Percentiles rank a stretch among this genome's conserved stretches.
phyloP scores from a whole-genome alignment of 2,888 invertebrate genomes.

The Loripinus fragilis region DNA sequence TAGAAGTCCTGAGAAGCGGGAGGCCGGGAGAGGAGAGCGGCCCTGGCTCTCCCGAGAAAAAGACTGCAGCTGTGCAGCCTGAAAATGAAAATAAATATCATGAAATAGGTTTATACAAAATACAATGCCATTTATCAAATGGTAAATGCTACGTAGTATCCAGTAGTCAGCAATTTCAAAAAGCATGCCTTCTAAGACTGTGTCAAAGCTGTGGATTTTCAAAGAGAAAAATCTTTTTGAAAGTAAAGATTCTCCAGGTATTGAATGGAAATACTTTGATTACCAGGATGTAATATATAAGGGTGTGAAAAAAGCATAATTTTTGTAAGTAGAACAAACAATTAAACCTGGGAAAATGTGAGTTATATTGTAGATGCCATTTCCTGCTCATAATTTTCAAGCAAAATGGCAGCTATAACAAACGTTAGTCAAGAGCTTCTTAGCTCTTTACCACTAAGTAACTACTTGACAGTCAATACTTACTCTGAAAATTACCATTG shows the following conservation, averaged over 20 bases:
- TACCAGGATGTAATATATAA: conserved; percentile 18
- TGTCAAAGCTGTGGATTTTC: neutral
- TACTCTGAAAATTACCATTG: conserved; percentile 45
- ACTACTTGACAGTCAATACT: conserved; percentile 35
- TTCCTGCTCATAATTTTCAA: conserved; percentile 22
- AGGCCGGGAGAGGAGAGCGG: too few species aligned
- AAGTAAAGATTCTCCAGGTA: neutral
- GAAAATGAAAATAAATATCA: too few species aligned
- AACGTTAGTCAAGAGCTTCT: too few species aligned
- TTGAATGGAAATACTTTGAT: conserved; percentile 29
- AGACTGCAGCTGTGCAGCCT: too few species aligned
- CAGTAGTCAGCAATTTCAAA: too few species aligned
- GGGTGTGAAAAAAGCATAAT: conserved; percentile 11
- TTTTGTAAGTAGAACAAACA: conserved; percentile 22
- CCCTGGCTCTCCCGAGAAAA: too few species aligned
- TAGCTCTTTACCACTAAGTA: conserved; percentile 3
- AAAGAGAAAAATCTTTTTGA: conserved; percentile 11
- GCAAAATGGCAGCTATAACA: too few species aligned
- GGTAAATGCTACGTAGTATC: too few species aligned
- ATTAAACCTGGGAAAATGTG: conserved; percentile 16
- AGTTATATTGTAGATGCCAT: neutral
- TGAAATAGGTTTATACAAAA: too few species aligned
- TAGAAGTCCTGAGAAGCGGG: too few species aligned
- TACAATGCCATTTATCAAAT: too few species aligned
- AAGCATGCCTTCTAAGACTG: too few species aligned